Base-by-base conservation (phyloP, 2,113 vertebrate species). In the Bos indicus region DNA sequence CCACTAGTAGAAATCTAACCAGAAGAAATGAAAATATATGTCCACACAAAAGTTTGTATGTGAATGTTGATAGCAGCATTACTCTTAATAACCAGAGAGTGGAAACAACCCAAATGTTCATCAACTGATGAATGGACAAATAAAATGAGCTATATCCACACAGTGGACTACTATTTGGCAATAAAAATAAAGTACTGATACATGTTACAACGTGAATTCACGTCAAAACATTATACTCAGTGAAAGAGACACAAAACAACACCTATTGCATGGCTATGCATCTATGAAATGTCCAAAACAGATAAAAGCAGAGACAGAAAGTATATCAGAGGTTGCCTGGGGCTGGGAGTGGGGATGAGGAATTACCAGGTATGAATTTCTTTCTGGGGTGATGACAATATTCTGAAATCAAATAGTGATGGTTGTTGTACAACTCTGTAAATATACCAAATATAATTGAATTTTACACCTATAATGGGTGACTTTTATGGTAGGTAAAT, bases 401-500 rank as follows among this genome's bases (percentile, higher is more conserved):
- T 83, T 88, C 60, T 94, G 48, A 85, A 95, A 90, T 91, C n/a
- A 93, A 67, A 26, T 0, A 7, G 33, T 15, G 57, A 43, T 16
- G 17, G 26, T 2, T 48, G 15, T 6, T 36, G 19, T 6, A 25
- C 21, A 74, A 11, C 59, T 94, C 57, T n/a, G 54, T 80, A 80
- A 85, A 74, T 74, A 40, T 0, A 16, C 7, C 19, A 74, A 87
- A 43, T 19, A 43, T 15, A 36, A 67, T 1, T 36, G 21, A 77
- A 78, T 6, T n/a, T 33, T 52, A 23, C 5, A 64, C 60, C 60
- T 83, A 52, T 48, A 14, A 51, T 25, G 30, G 40, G 82, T 77
- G 43, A 6, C 56, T 94, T 84, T 51, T 83, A 91, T 33, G 23
- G 28, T 10, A 77, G 26, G 13, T 36, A 94, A 96, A 81, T 60